Evolutionary conservation across 2,888 invertebrate genomes (phyloP), one percentile per base, ranked within the genome.

Genomic region (Diarsia brunnea): DNA sequence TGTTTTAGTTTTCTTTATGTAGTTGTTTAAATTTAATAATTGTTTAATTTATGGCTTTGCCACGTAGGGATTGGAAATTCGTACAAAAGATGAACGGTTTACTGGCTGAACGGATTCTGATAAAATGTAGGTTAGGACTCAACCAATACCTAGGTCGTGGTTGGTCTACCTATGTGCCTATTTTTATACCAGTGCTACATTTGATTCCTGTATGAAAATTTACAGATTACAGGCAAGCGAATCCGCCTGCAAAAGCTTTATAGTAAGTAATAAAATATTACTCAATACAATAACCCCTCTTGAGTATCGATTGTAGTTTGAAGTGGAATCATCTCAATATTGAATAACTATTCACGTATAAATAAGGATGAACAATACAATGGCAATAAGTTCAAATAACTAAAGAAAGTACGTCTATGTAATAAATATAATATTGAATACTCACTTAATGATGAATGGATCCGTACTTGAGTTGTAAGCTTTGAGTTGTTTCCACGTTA

Each of bases 371-470:
- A 19, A 38, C 11, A 38, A 14, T 27, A 31, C 16, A 69, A 47
- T 27, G 51, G 2, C n/a, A 78, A 53, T 47, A 78, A 12, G n/a
- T 47, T 61, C 14, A 38, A 45, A 38, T 14, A 55, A 65, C 38
- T n/a, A 21, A 31, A 38, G 7, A 2, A 61, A 8, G 21, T n/a
- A 55, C 12, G 4, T 47, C 11, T 49, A 12, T 43, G 2, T 31
- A 55, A 63, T 31, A 69, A 19, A 47, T 47, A 31, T 76, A 31
- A 49, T 27, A 51, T 76, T 61, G 12, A 10, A 60, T 43, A 58
- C 55, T 21, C 12, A 10, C 38, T 8, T 38, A 7, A 38, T 38
- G 38, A 38, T 38, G 38, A 38, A 38, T 38, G 38, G 38, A 12
- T 21, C 21, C 4, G 49, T n/a, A 47, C 5, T 5, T 24, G n/a